Conservation (phyloP, 2,888 invertebrate genomes). For the Chydorus sphaericus region DNA sequence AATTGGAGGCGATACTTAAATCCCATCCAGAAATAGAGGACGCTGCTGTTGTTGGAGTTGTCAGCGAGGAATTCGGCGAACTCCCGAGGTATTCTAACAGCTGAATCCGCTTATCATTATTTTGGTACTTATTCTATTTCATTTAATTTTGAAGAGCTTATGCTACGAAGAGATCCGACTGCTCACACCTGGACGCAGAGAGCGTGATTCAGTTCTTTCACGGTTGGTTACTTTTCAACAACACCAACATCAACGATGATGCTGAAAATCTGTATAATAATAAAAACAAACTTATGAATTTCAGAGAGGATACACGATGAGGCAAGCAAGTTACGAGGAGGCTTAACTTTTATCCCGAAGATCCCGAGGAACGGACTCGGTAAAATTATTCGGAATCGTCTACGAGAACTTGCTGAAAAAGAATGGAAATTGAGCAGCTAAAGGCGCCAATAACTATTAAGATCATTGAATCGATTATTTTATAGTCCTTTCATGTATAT, state of each 20-base stretch:
- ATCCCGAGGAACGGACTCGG: not conserved
- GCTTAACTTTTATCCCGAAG: not conserved
- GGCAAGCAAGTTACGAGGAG: not conserved
- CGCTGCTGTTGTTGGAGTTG: slow-evolving; percentile 7
- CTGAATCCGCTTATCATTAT: too few relatives aligned
- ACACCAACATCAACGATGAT: too few relatives aligned
- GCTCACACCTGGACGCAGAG: not conserved
- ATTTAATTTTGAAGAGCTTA: too few relatives aligned
- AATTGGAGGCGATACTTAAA: slow-evolving; percentile 2
- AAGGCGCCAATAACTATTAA: too few relatives aligned
- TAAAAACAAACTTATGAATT: not conserved
- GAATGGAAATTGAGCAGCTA: too few relatives aligned
- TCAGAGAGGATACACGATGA: not conserved
- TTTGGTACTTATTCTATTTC: too few relatives aligned
- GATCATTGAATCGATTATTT: too few relatives aligned
- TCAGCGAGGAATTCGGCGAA: not conserved
- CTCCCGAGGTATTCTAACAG: too few relatives aligned
- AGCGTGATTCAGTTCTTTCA: not conserved
- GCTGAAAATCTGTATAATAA: not conserved
- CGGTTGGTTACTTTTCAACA: not conserved
- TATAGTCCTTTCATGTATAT: too few relatives aligned
- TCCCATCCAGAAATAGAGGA: slow-evolving; percentile 5
- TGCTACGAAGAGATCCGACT: not conserved
- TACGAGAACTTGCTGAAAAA: not conserved
- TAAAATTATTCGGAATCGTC: not conserved